phyloP scores from a whole-genome alignment of 2,113 vertebrate genomes.

The Perca flavescens region DNA sequence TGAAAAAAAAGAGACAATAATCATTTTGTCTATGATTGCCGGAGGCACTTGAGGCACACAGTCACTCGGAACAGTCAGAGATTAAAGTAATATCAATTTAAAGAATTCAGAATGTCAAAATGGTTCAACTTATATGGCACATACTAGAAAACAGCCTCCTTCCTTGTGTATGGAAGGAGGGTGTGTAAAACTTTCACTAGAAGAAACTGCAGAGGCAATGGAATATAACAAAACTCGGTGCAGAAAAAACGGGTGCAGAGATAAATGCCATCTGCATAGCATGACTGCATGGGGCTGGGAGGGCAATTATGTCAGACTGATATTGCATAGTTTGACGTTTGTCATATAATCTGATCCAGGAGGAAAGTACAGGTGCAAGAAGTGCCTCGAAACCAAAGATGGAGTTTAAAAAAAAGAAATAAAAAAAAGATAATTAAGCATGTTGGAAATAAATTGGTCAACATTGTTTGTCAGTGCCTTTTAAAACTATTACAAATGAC shows the following conservation, averaged over 20 bases:
- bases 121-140: neutral
- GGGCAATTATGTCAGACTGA: neutral
- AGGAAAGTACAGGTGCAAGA: neutral
- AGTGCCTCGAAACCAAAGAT: neutral
- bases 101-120: slow-evolving; percentile 10
- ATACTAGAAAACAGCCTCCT: neutral
- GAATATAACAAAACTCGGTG: slow-evolving; percentile 9
- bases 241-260: neutral
- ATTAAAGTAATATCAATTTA: slow-evolving; percentile 5
- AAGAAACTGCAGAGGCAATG: slow-evolving; percentile 6
- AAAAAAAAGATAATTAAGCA: neutral
- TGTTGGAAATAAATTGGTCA: too few relatives aligned
- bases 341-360: neutral
- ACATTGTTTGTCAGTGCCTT: neutral
- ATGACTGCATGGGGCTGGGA: neutral
- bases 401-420: too few relatives aligned
- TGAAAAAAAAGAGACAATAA: slow-evolving; percentile 17
- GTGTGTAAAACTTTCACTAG: slow-evolving; percentile 3
- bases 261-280: slow-evolving; percentile 16
- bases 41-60: slow-evolving; percentile 4
- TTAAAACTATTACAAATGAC: neutral
- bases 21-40: slow-evolving; percentile 22
- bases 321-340: neutral
- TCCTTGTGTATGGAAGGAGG: neutral
- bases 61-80: slow-evolving; percentile 1